phyloP scores from a whole-genome alignment of 2,113 vertebrate species.

The Lagopus muta region DNA sequence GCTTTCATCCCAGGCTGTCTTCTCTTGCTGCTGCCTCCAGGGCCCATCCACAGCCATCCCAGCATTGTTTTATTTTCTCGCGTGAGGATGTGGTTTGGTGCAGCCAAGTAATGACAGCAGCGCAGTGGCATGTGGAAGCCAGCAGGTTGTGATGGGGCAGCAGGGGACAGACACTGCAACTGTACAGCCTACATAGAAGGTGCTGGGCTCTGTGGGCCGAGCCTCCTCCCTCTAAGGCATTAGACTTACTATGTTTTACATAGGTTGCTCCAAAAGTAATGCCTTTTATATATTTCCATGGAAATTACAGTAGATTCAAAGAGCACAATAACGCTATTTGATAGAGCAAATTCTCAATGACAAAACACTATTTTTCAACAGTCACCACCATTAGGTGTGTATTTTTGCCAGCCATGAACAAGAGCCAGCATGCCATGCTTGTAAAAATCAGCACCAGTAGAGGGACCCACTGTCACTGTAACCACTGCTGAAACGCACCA shows the following conservation, averaged over 20 bases:
- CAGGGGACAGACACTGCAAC: neutral
- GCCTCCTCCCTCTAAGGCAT: neutral
- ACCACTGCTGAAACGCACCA: neutral
- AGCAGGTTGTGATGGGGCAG: neutral
- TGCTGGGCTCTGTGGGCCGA: neutral
- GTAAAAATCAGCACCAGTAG: neutral
- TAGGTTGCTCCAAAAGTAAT: neutral
- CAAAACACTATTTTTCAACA: neutral
- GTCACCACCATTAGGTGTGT: neutral
- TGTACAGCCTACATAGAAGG: neutral
- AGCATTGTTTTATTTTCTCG: neutral
- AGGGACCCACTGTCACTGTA: neutral
- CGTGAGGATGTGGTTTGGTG: neutral
- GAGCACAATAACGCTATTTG: neutral
- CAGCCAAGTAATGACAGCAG: fast-evolving
- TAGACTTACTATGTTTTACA: neutral
- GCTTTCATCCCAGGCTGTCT: slow-evolving; percentile 4
- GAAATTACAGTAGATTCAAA: neutral
- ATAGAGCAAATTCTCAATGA: neutral
- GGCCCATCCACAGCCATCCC: neutral
- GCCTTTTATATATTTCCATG: neutral
- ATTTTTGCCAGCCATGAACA: neutral
- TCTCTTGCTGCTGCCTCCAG: neutral
- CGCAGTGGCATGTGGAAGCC: fast-evolving
- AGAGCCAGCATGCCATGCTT: neutral